Percentiles rank a stretch among this genome's conserved stretches.
phyloP scores from a whole-genome alignment of 2,113 vertebrate genomes.

The Amphilophus citrinellus region DNA sequence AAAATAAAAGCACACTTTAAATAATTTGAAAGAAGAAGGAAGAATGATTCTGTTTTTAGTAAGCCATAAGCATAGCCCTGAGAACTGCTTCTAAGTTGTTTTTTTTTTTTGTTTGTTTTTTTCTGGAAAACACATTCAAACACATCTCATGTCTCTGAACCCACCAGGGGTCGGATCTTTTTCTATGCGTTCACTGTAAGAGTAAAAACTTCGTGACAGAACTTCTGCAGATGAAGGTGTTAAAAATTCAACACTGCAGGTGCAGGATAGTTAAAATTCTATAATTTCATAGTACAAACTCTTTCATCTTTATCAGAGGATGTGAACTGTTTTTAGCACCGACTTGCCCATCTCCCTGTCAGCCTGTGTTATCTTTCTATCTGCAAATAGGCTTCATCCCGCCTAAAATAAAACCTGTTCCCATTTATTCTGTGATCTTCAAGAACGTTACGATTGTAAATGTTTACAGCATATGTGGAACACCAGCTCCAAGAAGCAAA shows the following conservation, averaged over 20 bases:
- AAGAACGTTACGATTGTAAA: neutral
- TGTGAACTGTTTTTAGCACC: slow-evolving; percentile 40
- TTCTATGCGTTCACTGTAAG: slow-evolving; percentile 45
- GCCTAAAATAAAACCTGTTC: neutral
- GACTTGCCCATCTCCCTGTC: neutral
- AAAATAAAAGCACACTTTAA: neutral
- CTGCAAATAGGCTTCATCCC: neutral
- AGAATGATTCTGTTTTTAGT: neutral
- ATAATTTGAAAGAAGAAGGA: neutral
- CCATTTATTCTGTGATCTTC: neutral
- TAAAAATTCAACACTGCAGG: slow-evolving; percentile 66
- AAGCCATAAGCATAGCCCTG: neutral
- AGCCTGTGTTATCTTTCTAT: slow-evolving; percentile 28
- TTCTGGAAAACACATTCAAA: neutral
- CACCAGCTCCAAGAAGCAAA: neutral
- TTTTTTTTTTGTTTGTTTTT: rapidly evolving
- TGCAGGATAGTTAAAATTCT: slow-evolving; percentile 54
- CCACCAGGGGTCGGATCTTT: slow-evolving; percentile 21
- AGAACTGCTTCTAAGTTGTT: slow-evolving; percentile 16
- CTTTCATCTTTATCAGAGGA: slow-evolving; percentile 64
- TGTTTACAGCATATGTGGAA: neutral
- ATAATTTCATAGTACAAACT: slow-evolving; percentile 48
- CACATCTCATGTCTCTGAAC: slow-evolving; percentile 48
- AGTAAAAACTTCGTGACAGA: slow-evolving; percentile 50
- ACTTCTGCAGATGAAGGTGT: slow-evolving; percentile 47